A percentile compares a stretch with the other conserved stretches of the same genome.
phyloP scores from a whole-genome alignment of 2,797 vertebrate species.

The Pseudochirops cupreus region DNA sequence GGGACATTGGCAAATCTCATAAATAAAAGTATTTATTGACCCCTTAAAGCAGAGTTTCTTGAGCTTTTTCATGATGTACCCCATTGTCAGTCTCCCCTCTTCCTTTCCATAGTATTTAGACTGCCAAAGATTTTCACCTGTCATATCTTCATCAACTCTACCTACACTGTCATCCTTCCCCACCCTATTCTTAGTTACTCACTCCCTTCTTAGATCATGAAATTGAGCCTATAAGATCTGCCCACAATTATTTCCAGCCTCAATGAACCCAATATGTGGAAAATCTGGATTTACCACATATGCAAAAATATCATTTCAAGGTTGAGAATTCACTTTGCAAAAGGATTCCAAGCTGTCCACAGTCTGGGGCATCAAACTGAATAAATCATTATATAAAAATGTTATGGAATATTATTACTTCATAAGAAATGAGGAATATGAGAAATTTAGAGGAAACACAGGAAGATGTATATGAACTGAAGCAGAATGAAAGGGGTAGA shows the following conservation, averaged over 20 bases:
- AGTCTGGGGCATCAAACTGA: no score
- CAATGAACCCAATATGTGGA: constrained; percentile 8
- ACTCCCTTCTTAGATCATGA: background rate
- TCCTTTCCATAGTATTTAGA: background rate
- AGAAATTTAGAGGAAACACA: no score
- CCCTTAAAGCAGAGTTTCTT: background rate
- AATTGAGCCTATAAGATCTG: constrained; percentile 13
- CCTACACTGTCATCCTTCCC: background rate
- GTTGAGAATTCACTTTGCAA: constrained; percentile 44
- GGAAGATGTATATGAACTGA: no score
- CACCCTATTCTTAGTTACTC: constrained; percentile 20
- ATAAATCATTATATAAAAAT: no score
- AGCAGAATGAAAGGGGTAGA: no score
- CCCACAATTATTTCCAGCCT: constrained; percentile 6
- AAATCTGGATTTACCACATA: constrained; percentile 27
- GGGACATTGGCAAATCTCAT: background rate
- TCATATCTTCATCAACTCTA: constrained; percentile 40
- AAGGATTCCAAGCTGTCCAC: constrained; percentile 1
- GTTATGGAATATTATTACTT: no score
- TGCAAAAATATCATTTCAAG: background rate
- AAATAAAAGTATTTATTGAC: background rate
- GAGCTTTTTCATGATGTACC: background rate
- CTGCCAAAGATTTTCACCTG: constrained; percentile 24
- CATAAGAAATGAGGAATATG: no score
- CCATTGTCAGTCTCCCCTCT: background rate